Evolutionary conservation across 2,888 invertebrate species (phyloP).

Genomic region (Torymus tubicola): DNA sequence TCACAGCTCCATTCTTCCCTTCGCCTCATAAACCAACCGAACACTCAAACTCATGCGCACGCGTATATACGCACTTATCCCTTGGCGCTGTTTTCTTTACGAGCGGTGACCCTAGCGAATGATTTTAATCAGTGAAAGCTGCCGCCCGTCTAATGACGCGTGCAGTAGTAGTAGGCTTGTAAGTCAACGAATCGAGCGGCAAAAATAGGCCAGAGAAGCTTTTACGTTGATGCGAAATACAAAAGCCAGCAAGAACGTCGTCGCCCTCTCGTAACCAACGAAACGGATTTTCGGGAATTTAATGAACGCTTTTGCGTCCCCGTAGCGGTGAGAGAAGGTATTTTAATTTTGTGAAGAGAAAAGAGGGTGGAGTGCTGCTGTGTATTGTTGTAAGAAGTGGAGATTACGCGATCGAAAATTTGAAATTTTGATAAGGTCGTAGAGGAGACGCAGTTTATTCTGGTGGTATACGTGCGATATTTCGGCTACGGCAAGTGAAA

Average conservation of each 20-base stretch:
- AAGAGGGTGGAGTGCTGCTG: no score
- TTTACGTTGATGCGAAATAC: slow-evolving; percentile 31
- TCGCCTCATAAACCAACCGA: slow-evolving; percentile 7
- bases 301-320: not conserved
- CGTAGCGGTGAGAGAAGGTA: not conserved
- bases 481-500: no score
- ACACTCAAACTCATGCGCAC: not conserved
- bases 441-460: not conserved
- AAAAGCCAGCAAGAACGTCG: not conserved
- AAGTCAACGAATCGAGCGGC: slow-evolving; percentile 30
- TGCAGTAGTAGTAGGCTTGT: not conserved
- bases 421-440: no score
- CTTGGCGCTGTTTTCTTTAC: slow-evolving; percentile 17
- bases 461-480: no score
- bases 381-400: no score
- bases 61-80: not conserved
- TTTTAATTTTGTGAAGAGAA: not conserved
- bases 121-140: slow-evolving; percentile 49
- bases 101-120: slow-evolving; percentile 2
- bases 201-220: slow-evolving; percentile 41
- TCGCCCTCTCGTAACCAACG: slow-evolving; percentile 31
- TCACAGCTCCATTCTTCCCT: no score
- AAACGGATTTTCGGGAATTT: slow-evolving; percentile 32
- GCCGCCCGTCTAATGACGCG: slow-evolving; percentile 49
- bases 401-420: no score